These are phyloP conservation scores for Nycteola revayana DNA, from an alignment of 2,888 invertebrate genomes.

Conservation along the genomic window DNA sequence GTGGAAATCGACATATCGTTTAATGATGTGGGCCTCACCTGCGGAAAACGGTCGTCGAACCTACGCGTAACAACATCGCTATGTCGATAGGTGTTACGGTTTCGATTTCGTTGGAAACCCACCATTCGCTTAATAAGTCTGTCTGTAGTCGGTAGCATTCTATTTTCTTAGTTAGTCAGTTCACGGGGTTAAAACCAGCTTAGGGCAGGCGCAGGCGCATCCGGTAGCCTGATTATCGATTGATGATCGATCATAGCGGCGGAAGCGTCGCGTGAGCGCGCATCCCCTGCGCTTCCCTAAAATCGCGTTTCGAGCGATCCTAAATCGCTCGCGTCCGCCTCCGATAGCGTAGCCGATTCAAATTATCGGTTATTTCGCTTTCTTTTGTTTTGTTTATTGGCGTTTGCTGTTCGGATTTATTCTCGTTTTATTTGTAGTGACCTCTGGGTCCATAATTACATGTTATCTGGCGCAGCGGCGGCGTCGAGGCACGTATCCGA, in stretches of 20 bases:
- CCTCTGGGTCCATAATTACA: constrained; percentile 76
- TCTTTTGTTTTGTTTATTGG: constrained; percentile 72
- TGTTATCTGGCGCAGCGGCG: constrained; percentile 49
- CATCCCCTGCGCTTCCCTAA: constrained; percentile 54
- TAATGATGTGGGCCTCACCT: constrained; percentile 51
- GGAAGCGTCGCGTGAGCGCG: constrained; percentile 58
- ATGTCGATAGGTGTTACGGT: constrained; percentile 37
- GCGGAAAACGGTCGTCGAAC: constrained; percentile 51
- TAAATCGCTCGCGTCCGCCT: constrained; percentile 65
- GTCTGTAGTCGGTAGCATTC: constrained; percentile 28
- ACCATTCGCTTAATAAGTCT: constrained; percentile 48
- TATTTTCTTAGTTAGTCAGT: constrained; percentile 45
- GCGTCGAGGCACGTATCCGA: constrained; percentile 59
- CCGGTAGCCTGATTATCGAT: constrained; percentile 47
- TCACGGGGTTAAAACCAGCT: constrained; percentile 46
- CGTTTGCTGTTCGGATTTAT: constrained; percentile 54
- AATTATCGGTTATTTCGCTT: constrained; percentile 77
- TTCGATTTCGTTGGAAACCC: constrained; percentile 57
- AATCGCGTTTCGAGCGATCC: constrained; percentile 59
- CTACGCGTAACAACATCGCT: constrained; percentile 35
- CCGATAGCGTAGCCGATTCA: constrained; percentile 54
- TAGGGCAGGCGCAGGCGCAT: constrained; percentile 41
- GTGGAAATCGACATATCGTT: constrained; percentile 52
- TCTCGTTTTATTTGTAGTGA: constrained; percentile 74
- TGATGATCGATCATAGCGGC: constrained; percentile 48